phyloP scores from a whole-genome alignment of 2,888 invertebrate species.

The Megastigmus dorsalis region DNA sequence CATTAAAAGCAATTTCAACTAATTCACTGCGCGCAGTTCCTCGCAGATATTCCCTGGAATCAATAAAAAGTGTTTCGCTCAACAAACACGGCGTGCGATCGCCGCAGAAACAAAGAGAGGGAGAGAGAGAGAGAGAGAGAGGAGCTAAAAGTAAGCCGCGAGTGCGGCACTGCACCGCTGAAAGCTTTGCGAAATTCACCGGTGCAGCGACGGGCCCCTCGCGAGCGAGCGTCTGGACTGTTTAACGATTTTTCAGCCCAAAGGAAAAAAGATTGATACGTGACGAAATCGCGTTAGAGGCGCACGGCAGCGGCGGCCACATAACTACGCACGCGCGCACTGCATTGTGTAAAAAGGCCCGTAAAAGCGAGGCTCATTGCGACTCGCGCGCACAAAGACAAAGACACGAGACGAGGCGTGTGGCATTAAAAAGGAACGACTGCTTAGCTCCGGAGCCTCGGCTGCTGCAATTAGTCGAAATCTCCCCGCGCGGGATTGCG shows the following conservation, averaged over 20 bases:
- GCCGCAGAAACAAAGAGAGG: no score
- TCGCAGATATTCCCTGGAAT: no score
- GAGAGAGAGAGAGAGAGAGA: no score
- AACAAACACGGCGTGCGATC: not conserved
- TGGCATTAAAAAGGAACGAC: not conserved
- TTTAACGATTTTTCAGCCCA: no score
- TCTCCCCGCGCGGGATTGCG: not conserved
- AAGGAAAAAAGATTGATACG: slow-evolving; percentile 17
- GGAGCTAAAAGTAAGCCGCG: no score
- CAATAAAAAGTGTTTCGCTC: not conserved
- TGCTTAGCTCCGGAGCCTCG: not conserved
- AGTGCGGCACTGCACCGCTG: no score
- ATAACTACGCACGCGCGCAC: no score
- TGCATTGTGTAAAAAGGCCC: slow-evolving; percentile 23
- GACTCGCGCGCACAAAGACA: no score
- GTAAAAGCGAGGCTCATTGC: slow-evolving; percentile 23
- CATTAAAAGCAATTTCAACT: no score
- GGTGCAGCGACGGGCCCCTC: not conserved
- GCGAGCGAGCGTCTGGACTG: no score
- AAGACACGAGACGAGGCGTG: not conserved
- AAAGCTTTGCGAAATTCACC: not conserved
- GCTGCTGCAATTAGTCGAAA: slow-evolving; percentile 29
- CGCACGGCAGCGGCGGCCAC: not conserved
- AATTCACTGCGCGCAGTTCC: no score
- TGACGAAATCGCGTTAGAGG: slow-evolving; percentile 16